A percentile compares a stretch with the other conserved stretches of the same genome.
Conservation (phyloP, 2,888 invertebrate species). For the Leucozona laternaria region DNA sequence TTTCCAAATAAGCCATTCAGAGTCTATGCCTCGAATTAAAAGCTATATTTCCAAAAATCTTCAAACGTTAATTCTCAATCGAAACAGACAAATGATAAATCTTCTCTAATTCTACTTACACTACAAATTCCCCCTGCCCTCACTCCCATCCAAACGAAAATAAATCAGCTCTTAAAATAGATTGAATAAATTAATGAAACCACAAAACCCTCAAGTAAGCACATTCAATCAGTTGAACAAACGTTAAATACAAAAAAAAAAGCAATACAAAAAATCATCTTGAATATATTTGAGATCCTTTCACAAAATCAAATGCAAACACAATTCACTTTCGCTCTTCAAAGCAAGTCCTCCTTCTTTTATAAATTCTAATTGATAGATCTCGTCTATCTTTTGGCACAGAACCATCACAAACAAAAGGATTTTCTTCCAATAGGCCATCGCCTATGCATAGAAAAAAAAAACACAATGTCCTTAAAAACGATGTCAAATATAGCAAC, state of each 20-base stretch:
- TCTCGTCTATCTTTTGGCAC: constrained; percentile 14
- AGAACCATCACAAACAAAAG: constrained; percentile 36
- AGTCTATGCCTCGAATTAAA: too few species aligned
- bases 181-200: constrained; percentile 46
- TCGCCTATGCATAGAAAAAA: constrained; percentile 13
- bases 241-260: background rate
- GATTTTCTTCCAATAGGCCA: constrained; percentile 40
- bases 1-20: background rate
- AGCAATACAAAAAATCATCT: constrained; percentile 26
- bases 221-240: constrained; percentile 13
- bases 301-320: constrained; percentile 57
- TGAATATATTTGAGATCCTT: constrained; percentile 33
- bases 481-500: constrained; percentile 59
- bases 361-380: constrained; percentile 61
- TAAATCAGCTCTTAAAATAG: constrained; percentile 22
- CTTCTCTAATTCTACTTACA: background rate
- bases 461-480: constrained; percentile 26
- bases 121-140: background rate
- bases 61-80: background rate
- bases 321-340: constrained; percentile 59
- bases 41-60: background rate
- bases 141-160: background rate
- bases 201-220: constrained; percentile 19
- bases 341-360: constrained; percentile 9
- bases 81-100: background rate